Percentiles rank a stretch among this genome's conserved stretches.
Evolutionary conservation across 1,140 invertebrate genomes (phyloP).

Genomic region (Anthonomus grandis): DNA sequence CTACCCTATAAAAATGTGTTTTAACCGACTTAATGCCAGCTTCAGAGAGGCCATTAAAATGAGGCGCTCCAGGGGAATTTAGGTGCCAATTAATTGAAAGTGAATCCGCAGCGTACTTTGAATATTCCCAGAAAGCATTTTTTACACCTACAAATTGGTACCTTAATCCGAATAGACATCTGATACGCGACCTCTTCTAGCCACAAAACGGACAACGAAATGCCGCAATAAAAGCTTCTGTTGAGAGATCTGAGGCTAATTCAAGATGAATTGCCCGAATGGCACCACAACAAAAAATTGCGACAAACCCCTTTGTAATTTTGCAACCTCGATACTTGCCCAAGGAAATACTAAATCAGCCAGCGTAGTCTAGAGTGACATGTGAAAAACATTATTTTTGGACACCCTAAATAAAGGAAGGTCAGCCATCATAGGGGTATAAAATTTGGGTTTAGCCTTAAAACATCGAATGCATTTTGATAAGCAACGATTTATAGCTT

Average conservation of each 20-base stretch:
- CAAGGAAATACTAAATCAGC: constrained; percentile 6
- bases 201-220: constrained; percentile 20
- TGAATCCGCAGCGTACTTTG: no score
- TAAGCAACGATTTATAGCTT: background rate
- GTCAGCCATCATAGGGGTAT: no score
- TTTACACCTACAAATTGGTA: constrained; percentile 44
- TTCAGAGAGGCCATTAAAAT: no score
- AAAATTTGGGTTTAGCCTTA: no score
- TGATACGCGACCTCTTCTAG: constrained; percentile 18
- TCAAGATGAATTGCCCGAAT: no score
- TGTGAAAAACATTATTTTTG: constrained; percentile 10
- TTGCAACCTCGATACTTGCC: constrained; percentile 9
- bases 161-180: constrained; percentile 45
- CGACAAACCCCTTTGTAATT: constrained; percentile 41
- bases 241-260: constrained; percentile 12
- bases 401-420: constrained; percentile 5
- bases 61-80: no score
- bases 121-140: background rate
- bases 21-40: constrained; percentile 19
- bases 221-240: constrained; percentile 15
- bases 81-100: constrained; percentile 8
- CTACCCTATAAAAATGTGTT: constrained; percentile 14
- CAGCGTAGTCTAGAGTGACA: background rate
- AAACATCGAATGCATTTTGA: no score
- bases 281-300: constrained; percentile 43